These are phyloP conservation scores for Diplazon laetatorius DNA, from an alignment of 2,888 invertebrate species.

Conservation along the genomic window DNA sequence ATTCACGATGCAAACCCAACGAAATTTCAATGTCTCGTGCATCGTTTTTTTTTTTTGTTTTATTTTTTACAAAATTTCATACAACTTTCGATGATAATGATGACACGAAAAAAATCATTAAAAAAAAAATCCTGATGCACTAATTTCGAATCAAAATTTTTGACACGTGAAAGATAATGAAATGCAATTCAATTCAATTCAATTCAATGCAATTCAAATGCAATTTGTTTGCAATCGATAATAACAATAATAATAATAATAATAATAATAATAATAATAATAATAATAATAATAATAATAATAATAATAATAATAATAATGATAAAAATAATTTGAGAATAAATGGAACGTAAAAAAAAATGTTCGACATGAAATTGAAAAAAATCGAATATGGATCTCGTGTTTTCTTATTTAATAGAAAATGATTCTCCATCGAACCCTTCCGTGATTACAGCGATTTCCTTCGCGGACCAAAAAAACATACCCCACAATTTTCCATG, in stretches of 20 bases:
- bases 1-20: conserved; percentile 5
- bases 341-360: not conserved
- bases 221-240: too few species aligned
- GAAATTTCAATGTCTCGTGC: conserved; percentile 10
- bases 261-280: too few species aligned
- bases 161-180: too few species aligned
- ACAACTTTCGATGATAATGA: conserved; percentile 6
- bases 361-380: conserved; percentile 6
- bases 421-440: conserved; percentile 53
- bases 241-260: too few species aligned
- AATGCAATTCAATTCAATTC: too few species aligned
- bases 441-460: conserved; percentile 56
- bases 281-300: too few species aligned
- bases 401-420: conserved; percentile 36
- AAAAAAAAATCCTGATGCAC: not conserved
- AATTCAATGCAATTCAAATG: too few species aligned
- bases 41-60: too few species aligned
- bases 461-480: conserved; percentile 37
- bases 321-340: not conserved
- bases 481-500: conserved; percentile 20
- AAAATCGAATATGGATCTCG: conserved; percentile 49
- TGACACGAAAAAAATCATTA: too few species aligned
- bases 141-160: too few species aligned
- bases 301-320: too few species aligned
- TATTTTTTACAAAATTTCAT: conserved; percentile 6